Base-by-base conservation (phyloP, 2,888 invertebrate species). In the Thumatha senex region DNA sequence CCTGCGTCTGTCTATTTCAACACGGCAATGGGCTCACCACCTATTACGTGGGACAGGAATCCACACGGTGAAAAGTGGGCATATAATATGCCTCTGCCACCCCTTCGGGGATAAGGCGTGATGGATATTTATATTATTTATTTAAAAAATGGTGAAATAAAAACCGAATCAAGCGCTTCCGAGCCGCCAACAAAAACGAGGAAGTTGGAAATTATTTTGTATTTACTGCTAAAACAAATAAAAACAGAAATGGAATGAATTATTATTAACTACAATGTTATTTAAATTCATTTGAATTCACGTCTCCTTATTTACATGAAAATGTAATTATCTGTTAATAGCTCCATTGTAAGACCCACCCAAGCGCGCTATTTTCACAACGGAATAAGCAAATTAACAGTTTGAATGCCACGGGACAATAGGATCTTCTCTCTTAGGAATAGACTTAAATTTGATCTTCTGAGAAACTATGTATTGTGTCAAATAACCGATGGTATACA, bases 321-420 rank as follows among this genome's bases (percentile, higher is more conserved):
- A 40, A 33, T 39, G 31, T 46, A 40, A 46, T 46, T 46, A 46
- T 40, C 33, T 33, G 33, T 46, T 46, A 46, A 46, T 38, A 12
- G 46, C 12, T 10, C 38, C 15, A 39, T 46, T 46, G 46, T 46
- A 12, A 12, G 46, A 35, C 24, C 10, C 46, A 31, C 14, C 39
- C 30, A 12, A 46, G 14, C 15, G 15, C 30, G 38, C 12, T 13
- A 15, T 46, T 46, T 46, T 31, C 46, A 38, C 39, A 18, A 33
- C n/a, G n/a, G 30, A 39, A 39, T 46, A 31, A 38, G 39, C n/a
- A 38, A 31, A 39, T 46, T 39, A 15, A n/a, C 36, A 36, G 14
- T 30, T 14, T 45, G 15, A 43, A 43, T 43, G 42, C 12, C 30
- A 41, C 13, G 35, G 24, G 36, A 30, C n/a, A 45, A 31, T 44